phyloP scores from a whole-genome alignment of 2,113 vertebrate genomes.

The Pseudorasbora parva region DNA sequence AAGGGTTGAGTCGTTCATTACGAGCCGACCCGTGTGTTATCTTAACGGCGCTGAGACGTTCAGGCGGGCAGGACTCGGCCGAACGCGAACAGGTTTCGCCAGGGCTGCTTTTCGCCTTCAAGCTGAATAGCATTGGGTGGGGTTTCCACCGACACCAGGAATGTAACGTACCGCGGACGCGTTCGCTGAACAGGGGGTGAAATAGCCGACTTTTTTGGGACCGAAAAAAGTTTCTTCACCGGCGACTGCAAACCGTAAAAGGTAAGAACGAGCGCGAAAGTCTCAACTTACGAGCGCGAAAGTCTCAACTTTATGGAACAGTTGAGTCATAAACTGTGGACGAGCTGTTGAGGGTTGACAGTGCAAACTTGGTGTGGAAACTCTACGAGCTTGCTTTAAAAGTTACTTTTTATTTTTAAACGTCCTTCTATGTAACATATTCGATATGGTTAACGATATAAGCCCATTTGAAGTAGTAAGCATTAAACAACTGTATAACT shows the following conservation, averaged over 20 bases:
- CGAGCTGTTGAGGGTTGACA: background rate
- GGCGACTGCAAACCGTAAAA: slow-evolving; percentile 12
- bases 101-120: slow-evolving; percentile 50
- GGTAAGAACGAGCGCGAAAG: slow-evolving; percentile 42
- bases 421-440: background rate
- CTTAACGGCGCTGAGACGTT: slow-evolving; percentile 14
- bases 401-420: background rate
- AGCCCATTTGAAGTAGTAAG: background rate
- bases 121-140: slow-evolving; percentile 58
- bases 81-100: slow-evolving; percentile 55
- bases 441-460: too few species aligned
- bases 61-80: slow-evolving; percentile 41
- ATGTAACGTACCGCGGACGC: slow-evolving; percentile 52
- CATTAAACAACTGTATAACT: background rate
- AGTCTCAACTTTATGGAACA: background rate
- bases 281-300: background rate
- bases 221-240: slow-evolving; percentile 19
- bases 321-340: background rate
- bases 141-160: slow-evolving; percentile 52
- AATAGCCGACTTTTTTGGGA: slow-evolving; percentile 23
- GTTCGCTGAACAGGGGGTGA: slow-evolving; percentile 38
- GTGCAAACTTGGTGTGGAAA: background rate
- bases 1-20: slow-evolving; percentile 43
- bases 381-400: background rate
- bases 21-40: slow-evolving; percentile 32